These are phyloP conservation scores for Trachelus iudaicus DNA, from an alignment of 2,888 invertebrate species.

Conservation along the genomic window DNA sequence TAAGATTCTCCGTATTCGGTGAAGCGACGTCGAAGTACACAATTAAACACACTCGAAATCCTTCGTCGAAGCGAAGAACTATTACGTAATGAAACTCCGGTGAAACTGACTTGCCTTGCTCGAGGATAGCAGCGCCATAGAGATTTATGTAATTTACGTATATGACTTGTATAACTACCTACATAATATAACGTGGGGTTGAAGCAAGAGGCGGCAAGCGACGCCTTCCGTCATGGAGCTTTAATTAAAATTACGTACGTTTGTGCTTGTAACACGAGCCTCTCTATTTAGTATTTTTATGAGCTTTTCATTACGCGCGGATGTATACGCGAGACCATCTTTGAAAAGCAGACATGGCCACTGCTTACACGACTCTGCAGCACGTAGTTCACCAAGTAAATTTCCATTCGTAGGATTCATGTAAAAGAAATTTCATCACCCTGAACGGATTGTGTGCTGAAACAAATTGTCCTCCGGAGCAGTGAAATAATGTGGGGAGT, in stretches of 20 bases:
- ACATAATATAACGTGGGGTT: conserved; percentile 50
- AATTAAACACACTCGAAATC: neutral
- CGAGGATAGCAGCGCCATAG: conserved; percentile 25
- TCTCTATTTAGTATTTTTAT: conserved; percentile 59
- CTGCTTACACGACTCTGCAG: conserved; percentile 31
- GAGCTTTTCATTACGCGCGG: conserved; percentile 58
- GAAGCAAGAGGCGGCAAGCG: conserved; percentile 29
- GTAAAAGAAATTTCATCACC: conserved; percentile 46
- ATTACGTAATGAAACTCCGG: neutral
- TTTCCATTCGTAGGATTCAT: conserved; percentile 53
- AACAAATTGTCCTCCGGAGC: conserved; percentile 21
- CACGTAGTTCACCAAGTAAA: conserved; percentile 25
- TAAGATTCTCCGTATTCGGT: neutral
- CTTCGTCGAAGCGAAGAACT: neutral
- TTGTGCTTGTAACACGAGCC: conserved; percentile 51
- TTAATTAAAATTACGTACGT: conserved; percentile 65
- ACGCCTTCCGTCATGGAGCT: conserved; percentile 52
- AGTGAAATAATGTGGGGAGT: conserved; percentile 21
- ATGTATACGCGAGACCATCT: conserved; percentile 38
- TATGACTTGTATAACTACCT: conserved; percentile 60
- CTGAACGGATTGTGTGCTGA: conserved; percentile 16
- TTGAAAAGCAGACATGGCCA: conserved; percentile 49
- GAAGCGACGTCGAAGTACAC: neutral
- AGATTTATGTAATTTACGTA: conserved; percentile 60
- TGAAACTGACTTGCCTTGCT: neutral